These are phyloP conservation scores for Elysia chlorotica DNA, from an alignment of 1,140 invertebrate species.

Conservation along the genomic window DNA sequence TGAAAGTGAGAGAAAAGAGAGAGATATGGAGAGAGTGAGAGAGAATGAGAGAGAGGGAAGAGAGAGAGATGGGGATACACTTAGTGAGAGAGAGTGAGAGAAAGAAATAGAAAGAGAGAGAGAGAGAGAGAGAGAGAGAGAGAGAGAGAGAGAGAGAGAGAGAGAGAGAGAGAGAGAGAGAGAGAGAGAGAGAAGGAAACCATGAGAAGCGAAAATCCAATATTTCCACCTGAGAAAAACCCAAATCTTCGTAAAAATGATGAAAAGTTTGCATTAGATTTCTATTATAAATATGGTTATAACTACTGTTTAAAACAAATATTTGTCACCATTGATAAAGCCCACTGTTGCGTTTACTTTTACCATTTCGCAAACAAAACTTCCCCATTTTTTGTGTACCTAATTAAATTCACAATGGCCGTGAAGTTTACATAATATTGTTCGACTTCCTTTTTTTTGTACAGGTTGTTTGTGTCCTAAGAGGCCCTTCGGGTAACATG, in stretches of 20 bases:
- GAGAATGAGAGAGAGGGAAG: neutral
- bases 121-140: constrained; percentile 5
- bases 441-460: no score
- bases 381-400: no score
- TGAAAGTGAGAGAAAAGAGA: neutral
- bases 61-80: neutral
- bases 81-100: neutral
- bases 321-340: neutral
- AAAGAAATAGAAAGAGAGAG: neutral
- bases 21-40: neutral
- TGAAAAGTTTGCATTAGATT: no score
- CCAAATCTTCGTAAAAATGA: no score
- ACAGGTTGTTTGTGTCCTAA: no score
- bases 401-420: no score
- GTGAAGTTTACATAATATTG: no score
- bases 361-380: neutral
- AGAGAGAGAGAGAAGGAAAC: neutral
- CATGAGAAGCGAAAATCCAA: neutral
- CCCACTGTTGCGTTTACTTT: neutral
- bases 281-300: neutral
- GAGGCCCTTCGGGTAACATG: no score
- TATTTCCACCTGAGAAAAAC: no score
- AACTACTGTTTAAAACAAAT: neutral
- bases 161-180: constrained; percentile 16
- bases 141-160: constrained; percentile 11